Base-by-base conservation (phyloP, 2,113 vertebrate genomes). In the Clupea harengus region DNA sequence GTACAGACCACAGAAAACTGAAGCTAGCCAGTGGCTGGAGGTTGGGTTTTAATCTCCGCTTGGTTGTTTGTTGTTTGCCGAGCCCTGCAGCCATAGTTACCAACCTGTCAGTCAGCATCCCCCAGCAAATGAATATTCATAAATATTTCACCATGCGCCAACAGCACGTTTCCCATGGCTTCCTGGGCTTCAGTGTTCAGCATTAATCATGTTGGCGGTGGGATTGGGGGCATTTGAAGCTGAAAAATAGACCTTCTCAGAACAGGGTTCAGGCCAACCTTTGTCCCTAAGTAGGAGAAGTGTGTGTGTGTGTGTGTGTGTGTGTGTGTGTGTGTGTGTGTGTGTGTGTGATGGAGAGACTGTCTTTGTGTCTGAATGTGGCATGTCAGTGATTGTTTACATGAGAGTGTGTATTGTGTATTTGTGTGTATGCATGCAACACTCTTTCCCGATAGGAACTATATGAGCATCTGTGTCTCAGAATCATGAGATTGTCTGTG, bases 71-170 rank as follows among this genome's bases (percentile, higher is more conserved):
- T 78, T 39, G 72, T 78, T 39, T 32, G 11, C 72, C 15, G 25
- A 15, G 72, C 72, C 72, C 72, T 5, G 32, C 32, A 44, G 32
- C 72, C 72, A 39, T 78, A 3, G 28, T 44, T 78, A 17, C 72
- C 28, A 39, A 78, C 4, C 72, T 78, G 72, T 78, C 72, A 78
- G 72, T 78, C 72, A 78, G 28, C 72, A 28, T 39, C 72, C 2
- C 72, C 72, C 72, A 32, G 11, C 64, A 4, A 2, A 78, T 78
- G 72, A 78, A 78, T 78, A 78, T 78, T 39, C 72, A 78, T 78
- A 32, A 78, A 78, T 78, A 78, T 78, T 78, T 32, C 72, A 78
- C 10, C 72, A 32, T 17, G 32, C 10, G 72, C 28, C 15, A 32
- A 28, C 39, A 78, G 39, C 18, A 6, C 18, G 20, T 22, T 18